Conservation (phyloP, 1,140 invertebrate species). For the Aphidius ervi region DNA sequence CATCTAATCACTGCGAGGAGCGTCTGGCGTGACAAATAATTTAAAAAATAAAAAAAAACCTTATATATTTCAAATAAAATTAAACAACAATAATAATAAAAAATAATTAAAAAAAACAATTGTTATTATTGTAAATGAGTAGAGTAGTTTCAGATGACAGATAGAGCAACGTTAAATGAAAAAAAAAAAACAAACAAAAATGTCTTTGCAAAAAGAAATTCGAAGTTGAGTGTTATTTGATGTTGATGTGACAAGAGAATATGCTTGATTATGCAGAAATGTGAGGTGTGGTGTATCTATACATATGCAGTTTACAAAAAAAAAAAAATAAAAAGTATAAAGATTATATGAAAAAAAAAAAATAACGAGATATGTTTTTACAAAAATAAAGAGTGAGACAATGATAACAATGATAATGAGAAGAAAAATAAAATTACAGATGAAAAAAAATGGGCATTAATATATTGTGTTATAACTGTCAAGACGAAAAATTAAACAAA, state of each 20-base stretch:
- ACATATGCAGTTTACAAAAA: too few relatives aligned
- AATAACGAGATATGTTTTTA: not conserved
- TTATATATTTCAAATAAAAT: too few relatives aligned
- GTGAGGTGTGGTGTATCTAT: not conserved
- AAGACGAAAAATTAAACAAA: too few relatives aligned
- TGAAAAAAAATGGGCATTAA: not conserved
- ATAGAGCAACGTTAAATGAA: not conserved
- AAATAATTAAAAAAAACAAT: not conserved
- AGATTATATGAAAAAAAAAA: not conserved
- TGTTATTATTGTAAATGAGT: not conserved
- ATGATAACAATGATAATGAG: not conserved
- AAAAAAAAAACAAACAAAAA: not conserved
- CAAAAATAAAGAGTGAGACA: not conserved
- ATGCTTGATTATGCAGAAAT: conserved; percentile 4
- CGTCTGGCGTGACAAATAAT: too few relatives aligned
- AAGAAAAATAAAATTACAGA: not conserved
- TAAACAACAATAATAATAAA: too few relatives aligned
- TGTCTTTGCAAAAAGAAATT: not conserved
- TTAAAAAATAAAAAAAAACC: too few relatives aligned
- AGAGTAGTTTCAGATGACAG: not conserved
- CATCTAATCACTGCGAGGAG: too few relatives aligned
- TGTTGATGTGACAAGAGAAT: not conserved
- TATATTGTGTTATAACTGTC: too few relatives aligned
- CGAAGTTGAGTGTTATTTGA: not conserved
- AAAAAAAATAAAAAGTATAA: not conserved